Evolutionary conservation across 2,113 vertebrate species (phyloP).

Genomic region (Pollachius pollachius): DNA sequence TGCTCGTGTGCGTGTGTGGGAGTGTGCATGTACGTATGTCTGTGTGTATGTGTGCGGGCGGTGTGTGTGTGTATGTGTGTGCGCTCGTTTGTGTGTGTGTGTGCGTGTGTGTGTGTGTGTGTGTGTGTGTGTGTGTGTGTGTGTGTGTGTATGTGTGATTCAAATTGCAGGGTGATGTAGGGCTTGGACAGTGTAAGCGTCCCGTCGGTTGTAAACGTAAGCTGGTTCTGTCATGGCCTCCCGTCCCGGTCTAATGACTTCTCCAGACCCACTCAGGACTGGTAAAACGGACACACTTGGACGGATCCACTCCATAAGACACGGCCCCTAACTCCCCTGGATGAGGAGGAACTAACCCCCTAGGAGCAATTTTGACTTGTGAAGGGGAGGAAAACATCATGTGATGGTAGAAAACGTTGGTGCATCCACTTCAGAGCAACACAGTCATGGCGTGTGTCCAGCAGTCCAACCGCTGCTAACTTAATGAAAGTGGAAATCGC

Average conservation of each 20-base stretch:
- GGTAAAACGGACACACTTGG: slow-evolving; percentile 16
- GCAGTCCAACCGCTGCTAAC: slow-evolving; percentile 49
- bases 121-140: neutral
- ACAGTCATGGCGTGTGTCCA: slow-evolving; percentile 51
- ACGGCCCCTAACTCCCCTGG: slow-evolving; percentile 4
- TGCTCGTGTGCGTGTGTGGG: neutral
- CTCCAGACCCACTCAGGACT: slow-evolving; percentile 28
- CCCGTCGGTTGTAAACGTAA: slow-evolving; percentile 31
- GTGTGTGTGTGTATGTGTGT: slow-evolving; percentile 1
- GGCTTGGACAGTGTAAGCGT: slow-evolving; percentile 44
- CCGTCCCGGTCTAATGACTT: slow-evolving; percentile 32
- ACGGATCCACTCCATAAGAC: slow-evolving; percentile 28
- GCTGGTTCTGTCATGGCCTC: slow-evolving; percentile 13
- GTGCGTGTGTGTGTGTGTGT: neutral
- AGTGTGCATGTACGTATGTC: neutral
- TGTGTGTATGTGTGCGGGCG: neutral
- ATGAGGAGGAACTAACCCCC: slow-evolving; percentile 35
- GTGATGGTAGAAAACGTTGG: slow-evolving; percentile 32
- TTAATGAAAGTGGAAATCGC: neutral
- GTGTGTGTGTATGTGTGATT: slow-evolving; percentile 9
- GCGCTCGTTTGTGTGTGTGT: slow-evolving; percentile 11
- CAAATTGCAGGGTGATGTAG: slow-evolving; percentile 68
- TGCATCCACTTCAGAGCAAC: slow-evolving; percentile 26
- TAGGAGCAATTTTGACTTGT: slow-evolving; percentile 22
- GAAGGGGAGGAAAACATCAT: slow-evolving; percentile 21